Base-by-base conservation (phyloP, 2,888 invertebrate species). In the Drosophila anceps region DNA sequence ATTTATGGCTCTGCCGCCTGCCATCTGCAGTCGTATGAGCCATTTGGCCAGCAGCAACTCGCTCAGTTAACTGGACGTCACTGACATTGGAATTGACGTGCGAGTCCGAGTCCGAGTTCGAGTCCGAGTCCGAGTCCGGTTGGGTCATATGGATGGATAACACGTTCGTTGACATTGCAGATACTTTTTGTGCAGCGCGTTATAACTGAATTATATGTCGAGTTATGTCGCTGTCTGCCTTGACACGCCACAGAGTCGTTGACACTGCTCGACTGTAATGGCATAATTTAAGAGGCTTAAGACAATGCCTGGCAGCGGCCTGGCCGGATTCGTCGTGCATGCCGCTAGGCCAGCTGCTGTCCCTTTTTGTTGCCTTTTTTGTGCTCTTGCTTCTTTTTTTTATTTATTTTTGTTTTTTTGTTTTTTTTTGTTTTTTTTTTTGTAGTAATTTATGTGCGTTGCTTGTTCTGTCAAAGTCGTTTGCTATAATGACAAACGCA, bases 151-250 rank as follows among this genome's bases (percentile, higher is more conserved):
- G 48, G 18, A 41, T 41, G 62, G 58, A 35, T 44, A 74, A 64
- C 58, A 62, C 79, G 77, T 77, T 78, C 79, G 62, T 72, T 79
- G 79, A 75, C 80, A 61, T 44, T 48, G 54, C n/a, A 48, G 44
- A 63, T 62, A 57, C 31, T 44, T 48, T 27, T 46, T 60, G 48
- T 58, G 68, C 24, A 59, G 57, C 57, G 69, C 76, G 72, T 79
- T 79, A 88, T 88, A 84, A 84, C 76, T 75, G 81, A 88, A 81
- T 84, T 84, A 84, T 88, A 77, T 72, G 48, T 5, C 81, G 63
- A 83, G 81, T 79, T 88, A 84, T 85, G 79, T 71, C 57, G 76
- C 73, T 48, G 79, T 68, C 79, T 73, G 73, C 60, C 37, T 43
- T 62, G 63, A 60, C 44, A 43, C 51, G 41, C 57, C 58, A 41